Evolutionary conservation across 1,140 invertebrate genomes (phyloP).

Genomic region (Pseudomyrmex gracilis): DNA sequence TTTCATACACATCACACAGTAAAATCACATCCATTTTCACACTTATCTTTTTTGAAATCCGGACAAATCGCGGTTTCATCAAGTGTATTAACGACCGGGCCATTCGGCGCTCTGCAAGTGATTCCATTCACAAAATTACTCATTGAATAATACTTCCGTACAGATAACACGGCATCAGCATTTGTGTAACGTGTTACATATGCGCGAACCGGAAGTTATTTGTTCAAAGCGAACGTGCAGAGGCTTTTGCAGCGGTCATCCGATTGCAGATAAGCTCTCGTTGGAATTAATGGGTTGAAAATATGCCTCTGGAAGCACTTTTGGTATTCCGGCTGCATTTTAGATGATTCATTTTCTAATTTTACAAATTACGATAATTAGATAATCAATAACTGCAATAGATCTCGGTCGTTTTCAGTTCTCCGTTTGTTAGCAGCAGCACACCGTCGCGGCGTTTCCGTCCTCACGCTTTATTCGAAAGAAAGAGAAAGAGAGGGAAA

Average conservation of each 20-base stretch:
- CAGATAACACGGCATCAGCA: constrained; percentile 6
- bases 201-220: constrained; percentile 23
- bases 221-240: neutral
- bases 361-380: constrained; percentile 75
- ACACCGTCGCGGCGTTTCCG: neutral
- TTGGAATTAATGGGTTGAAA: constrained; percentile 20
- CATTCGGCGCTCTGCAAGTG: constrained; percentile 16
- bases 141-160: neutral
- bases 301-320: neutral
- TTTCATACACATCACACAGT: too few relatives aligned
- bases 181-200: neutral
- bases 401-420: constrained; percentile 31
- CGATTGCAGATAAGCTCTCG: neutral
- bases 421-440: neutral
- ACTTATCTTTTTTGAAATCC: neutral
- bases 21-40: neutral
- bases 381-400: constrained; percentile 64
- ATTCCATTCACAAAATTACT: constrained; percentile 44
- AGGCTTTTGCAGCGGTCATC: neutral
- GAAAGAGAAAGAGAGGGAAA: too few relatives aligned
- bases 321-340: constrained; percentile 30
- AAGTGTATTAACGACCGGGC: neutral
- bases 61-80: neutral
- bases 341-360: constrained; percentile 50
- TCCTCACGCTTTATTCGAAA: neutral